Evolutionary conservation across 2,888 invertebrate species (phyloP).

Genomic region (Orthosia incerta): DNA sequence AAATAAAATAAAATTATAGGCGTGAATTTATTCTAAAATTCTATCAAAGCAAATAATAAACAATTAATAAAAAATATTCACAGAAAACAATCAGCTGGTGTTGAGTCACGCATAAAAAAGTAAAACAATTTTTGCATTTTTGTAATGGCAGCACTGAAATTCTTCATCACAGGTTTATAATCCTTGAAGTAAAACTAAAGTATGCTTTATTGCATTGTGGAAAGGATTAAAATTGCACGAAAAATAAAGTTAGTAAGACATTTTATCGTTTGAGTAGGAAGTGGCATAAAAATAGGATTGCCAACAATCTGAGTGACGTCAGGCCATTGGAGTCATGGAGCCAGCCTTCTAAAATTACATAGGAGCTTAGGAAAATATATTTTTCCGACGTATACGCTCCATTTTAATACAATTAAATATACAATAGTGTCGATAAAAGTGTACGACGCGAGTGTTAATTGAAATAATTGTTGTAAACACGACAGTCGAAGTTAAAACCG

Average conservation of each 20-base stretch:
- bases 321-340: constrained; percentile 85
- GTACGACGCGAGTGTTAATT: constrained; percentile 79
- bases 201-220: constrained; percentile 73
- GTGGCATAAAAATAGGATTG: constrained; percentile 90
- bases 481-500: constrained; percentile 62
- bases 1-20: rapidly evolving
- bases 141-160: constrained; percentile 74
- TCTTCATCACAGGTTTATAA: constrained; percentile 75
- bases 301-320: constrained; percentile 90
- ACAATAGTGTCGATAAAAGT: constrained; percentile 80
- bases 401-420: constrained; percentile 76
- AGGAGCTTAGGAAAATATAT: constrained; percentile 82
- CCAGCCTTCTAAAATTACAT: constrained; percentile 90
- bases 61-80: not conserved
- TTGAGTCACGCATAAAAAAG: constrained; percentile 50
- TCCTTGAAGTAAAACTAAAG: constrained; percentile 68
- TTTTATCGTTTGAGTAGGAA: constrained; percentile 85
- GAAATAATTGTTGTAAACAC: constrained; percentile 66
- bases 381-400: constrained; percentile 79
- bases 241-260: constrained; percentile 76
- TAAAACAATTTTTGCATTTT: constrained; percentile 62
- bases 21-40: too few relatives aligned
- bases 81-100: constrained; percentile 66
- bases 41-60: not conserved
- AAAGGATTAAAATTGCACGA: constrained; percentile 78